phyloP scores from a whole-genome alignment of 1,140 invertebrate species.

The Cherax destructor region DNA sequence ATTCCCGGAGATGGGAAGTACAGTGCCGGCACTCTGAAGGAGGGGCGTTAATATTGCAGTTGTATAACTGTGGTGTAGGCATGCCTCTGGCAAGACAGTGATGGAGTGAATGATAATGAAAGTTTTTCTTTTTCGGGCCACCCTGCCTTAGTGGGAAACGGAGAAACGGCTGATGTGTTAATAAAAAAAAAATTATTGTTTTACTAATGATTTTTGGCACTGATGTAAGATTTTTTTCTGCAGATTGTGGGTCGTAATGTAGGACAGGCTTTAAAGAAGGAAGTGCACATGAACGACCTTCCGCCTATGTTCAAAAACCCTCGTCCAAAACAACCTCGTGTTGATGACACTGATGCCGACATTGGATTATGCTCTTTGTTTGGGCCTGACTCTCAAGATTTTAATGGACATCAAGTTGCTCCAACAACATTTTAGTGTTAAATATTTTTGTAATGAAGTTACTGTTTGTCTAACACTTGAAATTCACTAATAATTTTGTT shows the following conservation, averaged over 20 bases:
- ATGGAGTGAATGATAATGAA: too few species aligned
- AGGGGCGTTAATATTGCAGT: too few species aligned
- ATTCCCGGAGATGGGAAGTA: too few species aligned
- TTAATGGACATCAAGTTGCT: slow-evolving; percentile 46
- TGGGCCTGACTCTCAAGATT: slow-evolving; percentile 35
- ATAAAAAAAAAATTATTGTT: too few species aligned
- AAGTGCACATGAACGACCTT: slow-evolving; percentile 88
- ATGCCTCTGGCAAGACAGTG: too few species aligned
- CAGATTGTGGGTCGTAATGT: slow-evolving; percentile 88
- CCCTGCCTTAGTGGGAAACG: too few species aligned
- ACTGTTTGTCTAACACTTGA: not conserved
- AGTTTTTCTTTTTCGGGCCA: too few species aligned
- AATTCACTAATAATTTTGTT: not conserved
- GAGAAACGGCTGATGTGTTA: too few species aligned
- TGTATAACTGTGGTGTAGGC: too few species aligned
- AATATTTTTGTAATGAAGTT: not conserved
- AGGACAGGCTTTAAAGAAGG: slow-evolving; percentile 89
- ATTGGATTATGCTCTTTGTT: slow-evolving; percentile 66
- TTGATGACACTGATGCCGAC: slow-evolving; percentile 64
- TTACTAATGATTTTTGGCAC: too few species aligned
- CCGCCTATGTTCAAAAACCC: slow-evolving; percentile 80
- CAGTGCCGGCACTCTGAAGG: too few species aligned
- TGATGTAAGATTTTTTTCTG: not conserved
- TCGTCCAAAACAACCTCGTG: slow-evolving; percentile 64
- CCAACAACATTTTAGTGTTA: not conserved